phyloP scores from a whole-genome alignment of 1,140 invertebrate genomes.

The Eupristina koningsbergeri region DNA sequence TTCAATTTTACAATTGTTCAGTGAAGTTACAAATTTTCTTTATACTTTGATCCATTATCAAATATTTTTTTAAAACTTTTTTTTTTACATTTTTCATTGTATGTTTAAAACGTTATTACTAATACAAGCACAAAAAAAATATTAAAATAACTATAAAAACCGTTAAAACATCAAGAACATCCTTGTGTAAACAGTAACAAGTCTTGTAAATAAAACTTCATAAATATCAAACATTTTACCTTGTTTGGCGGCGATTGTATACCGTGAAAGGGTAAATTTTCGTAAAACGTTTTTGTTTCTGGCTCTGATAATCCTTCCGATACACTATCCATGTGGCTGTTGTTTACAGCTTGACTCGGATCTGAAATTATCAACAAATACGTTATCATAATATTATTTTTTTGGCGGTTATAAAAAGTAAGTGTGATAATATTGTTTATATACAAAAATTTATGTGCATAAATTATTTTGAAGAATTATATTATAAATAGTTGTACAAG shows the following conservation, averaged over 20 bases:
- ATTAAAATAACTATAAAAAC: background rate
- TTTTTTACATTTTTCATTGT: background rate
- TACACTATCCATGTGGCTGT: slow-evolving; percentile 70
- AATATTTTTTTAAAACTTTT: background rate
- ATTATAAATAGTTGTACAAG: background rate
- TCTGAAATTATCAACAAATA: slow-evolving; percentile 62
- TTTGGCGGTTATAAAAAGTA: background rate
- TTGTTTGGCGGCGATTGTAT: slow-evolving; percentile 92
- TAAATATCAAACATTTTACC: slow-evolving; percentile 74
- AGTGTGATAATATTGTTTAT: background rate
- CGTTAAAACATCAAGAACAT: slow-evolving; percentile 4
- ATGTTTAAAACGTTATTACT: background rate
- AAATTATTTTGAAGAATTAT: background rate
- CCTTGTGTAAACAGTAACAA: background rate
- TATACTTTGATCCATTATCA: background rate
- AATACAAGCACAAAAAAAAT: background rate
- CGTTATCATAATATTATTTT: background rate
- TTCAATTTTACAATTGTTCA: too few species aligned
- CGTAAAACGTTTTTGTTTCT: slow-evolving; percentile 84
- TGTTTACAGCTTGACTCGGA: slow-evolving; percentile 69
- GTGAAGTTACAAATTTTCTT: too few species aligned
- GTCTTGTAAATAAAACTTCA: background rate
- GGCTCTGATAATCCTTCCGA: slow-evolving; percentile 70
- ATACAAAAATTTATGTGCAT: background rate
- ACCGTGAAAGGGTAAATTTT: slow-evolving; percentile 94